Evolutionary conservation across 2,888 invertebrate species (phyloP).

Genomic region (Melinaea marsaeus): DNA sequence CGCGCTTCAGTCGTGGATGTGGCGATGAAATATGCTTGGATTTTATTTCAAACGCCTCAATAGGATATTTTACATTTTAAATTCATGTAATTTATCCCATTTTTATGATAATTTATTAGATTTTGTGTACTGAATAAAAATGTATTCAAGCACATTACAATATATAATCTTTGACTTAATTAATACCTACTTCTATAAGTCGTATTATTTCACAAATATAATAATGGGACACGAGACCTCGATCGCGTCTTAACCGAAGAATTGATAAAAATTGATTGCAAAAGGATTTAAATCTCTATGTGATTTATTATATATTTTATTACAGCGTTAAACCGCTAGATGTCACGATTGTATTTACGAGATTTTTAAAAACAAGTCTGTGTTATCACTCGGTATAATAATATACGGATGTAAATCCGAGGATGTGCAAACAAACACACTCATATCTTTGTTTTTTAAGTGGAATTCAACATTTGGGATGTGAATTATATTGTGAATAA

Average conservation of each 20-base stretch:
- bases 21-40: conserved; percentile 11
- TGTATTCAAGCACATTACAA: neutral
- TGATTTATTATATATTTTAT: neutral
- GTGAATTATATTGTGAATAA: no score
- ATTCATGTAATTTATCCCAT: conserved; percentile 9
- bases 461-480: no score
- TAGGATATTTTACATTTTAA: conserved; percentile 5
- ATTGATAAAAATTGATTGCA: neutral
- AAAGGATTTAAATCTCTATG: conserved; percentile 7
- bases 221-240: no score
- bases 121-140: neutral
- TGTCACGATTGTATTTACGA: conserved; percentile 3
- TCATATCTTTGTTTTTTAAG: no score
- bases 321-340: neutral
- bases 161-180: neutral
- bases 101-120: neutral
- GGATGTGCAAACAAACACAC: neutral
- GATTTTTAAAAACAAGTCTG: neutral
- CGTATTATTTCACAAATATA: no score
- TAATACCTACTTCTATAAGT: no score
- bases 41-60: conserved; percentile 12
- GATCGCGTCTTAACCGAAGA: no score
- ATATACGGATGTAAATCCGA: neutral
- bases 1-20: conserved; percentile 2
- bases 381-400: neutral